Percentiles rank a stretch among this genome's conserved stretches.
phyloP scores from a whole-genome alignment of 92 coral and sea anemone species.

The Heliopora coerulea region DNA sequence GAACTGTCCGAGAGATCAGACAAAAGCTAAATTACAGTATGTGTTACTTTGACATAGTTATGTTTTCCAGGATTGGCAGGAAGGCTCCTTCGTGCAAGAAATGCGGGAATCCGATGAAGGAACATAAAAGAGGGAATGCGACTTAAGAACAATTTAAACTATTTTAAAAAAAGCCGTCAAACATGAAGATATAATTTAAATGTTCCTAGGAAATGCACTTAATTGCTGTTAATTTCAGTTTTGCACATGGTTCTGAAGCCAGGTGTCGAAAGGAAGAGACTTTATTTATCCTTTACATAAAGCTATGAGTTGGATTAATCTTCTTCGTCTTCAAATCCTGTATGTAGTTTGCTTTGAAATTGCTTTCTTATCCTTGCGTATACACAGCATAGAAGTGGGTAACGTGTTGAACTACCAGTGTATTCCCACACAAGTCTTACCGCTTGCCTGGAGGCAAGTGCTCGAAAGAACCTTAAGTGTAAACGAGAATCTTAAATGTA shows the following conservation, averaged over 20 bases:
- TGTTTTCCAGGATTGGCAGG: too few species aligned
- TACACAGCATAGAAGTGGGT: constrained; percentile 43
- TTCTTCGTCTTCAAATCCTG: constrained; percentile 29
- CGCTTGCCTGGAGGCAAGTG: constrained; percentile 14
- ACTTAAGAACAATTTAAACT: too few species aligned
- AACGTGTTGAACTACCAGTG: constrained; percentile 26
- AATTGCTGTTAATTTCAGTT: too few species aligned
- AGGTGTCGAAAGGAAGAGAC: too few species aligned
- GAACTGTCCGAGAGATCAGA: constrained; percentile 3
- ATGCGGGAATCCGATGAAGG: too few species aligned
- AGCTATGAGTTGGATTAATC: background rate
- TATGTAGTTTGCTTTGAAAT: constrained; percentile 18
- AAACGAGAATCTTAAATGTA: background rate
- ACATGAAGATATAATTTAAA: too few species aligned
- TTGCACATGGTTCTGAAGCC: too few species aligned
- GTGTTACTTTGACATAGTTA: too few species aligned
- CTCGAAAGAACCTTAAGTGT: constrained; percentile 4
- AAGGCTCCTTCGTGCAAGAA: too few species aligned
- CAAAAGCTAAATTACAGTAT: background rate
- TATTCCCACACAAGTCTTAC: constrained; percentile 38
- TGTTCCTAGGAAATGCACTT: too few species aligned
- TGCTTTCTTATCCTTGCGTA: constrained; percentile 26
- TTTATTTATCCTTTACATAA: background rate
- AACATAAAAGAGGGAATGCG: too few species aligned
- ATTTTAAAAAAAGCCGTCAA: too few species aligned